phyloP scores from a whole-genome alignment of 2,113 vertebrate species.

The Beaufortia kweichowensis region DNA sequence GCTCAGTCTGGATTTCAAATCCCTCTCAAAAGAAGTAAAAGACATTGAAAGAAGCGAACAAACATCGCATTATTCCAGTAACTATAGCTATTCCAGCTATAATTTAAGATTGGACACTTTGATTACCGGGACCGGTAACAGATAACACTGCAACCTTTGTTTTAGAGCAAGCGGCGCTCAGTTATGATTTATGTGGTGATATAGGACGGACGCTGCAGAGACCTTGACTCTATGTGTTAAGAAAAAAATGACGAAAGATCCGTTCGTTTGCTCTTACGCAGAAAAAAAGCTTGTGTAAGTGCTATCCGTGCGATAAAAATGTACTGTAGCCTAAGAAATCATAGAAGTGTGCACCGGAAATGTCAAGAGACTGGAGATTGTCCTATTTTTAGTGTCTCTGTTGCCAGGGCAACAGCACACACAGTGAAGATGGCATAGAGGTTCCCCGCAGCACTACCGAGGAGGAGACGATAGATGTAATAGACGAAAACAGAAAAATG shows the following conservation, averaged over 20 bases:
- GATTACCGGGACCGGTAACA: neutral
- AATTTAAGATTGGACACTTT: neutral
- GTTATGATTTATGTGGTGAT: neutral
- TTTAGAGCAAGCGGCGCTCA: neutral
- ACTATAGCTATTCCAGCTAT: no score
- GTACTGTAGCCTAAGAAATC: slow-evolving; percentile 63
- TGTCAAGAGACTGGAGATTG: slow-evolving; percentile 78
- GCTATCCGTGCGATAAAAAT: slow-evolving; percentile 41
- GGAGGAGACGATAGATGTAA: slow-evolving; percentile 20
- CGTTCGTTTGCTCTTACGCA: neutral
- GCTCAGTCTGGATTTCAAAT: no score
- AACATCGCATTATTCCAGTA: no score
- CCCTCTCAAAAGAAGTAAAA: no score
- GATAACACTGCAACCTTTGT: neutral
- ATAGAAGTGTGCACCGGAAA: slow-evolving; percentile 74
- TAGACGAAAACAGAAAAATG: neutral
- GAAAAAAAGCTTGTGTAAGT: slow-evolving; percentile 20
- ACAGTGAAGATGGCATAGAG: slow-evolving; percentile 73
- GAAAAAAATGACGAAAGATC: slow-evolving; percentile 1
- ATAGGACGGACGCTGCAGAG: neutral
- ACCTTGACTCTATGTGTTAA: slow-evolving; percentile 5
- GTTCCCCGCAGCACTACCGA: slow-evolving; percentile 74
- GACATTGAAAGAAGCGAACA: no score
- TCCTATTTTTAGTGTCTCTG: slow-evolving; percentile 81
- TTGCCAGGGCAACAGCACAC: slow-evolving; percentile 78